phyloP scores from a whole-genome alignment of 2,888 invertebrate species.

The Azorinus chamasolen region DNA sequence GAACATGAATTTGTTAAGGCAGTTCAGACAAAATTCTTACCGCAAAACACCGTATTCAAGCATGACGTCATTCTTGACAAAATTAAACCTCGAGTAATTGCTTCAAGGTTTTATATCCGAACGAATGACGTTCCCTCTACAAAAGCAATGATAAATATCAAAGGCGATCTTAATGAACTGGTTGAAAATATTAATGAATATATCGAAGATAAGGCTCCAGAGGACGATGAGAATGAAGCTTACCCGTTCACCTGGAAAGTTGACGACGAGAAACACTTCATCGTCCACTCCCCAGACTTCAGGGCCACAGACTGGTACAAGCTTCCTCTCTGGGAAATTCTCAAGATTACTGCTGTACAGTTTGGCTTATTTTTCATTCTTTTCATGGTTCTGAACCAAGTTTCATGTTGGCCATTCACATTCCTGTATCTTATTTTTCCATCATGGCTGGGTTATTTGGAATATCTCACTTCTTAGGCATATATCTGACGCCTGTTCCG shows the following conservation, averaged over 20 bases:
- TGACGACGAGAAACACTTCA: slow-evolving; percentile 32
- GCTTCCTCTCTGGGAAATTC: slow-evolving; percentile 41
- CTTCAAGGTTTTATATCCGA: slow-evolving; percentile 43
- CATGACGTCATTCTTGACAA: slow-evolving; percentile 31
- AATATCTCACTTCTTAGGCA: slow-evolving; percentile 29
- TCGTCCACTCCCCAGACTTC: slow-evolving; percentile 43
- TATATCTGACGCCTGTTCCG: slow-evolving; percentile 39
- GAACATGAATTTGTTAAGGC: slow-evolving; percentile 18
- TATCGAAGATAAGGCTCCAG: slow-evolving; percentile 32
- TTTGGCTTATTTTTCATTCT: slow-evolving; percentile 16
- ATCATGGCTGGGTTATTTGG: slow-evolving; percentile 28
- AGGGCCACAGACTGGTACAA: slow-evolving; percentile 39
- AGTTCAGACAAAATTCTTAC: slow-evolving; percentile 12
- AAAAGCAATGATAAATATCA: slow-evolving; percentile 33
- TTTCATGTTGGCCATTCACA: slow-evolving; percentile 8
- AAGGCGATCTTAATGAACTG: slow-evolving; percentile 18
- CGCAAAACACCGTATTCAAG: slow-evolving; percentile 21
- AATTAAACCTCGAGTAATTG: slow-evolving; percentile 12
- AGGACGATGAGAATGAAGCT: slow-evolving; percentile 11
- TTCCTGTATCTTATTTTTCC: slow-evolving; percentile 37
- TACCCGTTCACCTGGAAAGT: slow-evolving; percentile 27
- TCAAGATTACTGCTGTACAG: slow-evolving; percentile 33
- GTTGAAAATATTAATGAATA: slow-evolving; percentile 34
- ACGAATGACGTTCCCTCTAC: slow-evolving; percentile 26
- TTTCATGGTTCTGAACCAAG: slow-evolving; percentile 18